phyloP scores from a whole-genome alignment of 2,797 vertebrate species.

The Hafferia zeledoni region DNA sequence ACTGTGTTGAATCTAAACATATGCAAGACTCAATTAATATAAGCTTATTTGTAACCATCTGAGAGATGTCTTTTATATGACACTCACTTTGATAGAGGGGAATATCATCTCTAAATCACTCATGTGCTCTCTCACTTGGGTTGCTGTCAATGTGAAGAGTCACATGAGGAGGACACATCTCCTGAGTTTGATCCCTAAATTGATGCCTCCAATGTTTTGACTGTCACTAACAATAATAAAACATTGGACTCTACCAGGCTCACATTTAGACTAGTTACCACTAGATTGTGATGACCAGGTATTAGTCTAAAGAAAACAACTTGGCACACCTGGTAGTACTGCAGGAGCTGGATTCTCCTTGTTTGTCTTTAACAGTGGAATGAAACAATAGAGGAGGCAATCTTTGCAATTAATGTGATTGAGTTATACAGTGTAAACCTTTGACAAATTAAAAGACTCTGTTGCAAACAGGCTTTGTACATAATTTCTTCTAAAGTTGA shows the following conservation, averaged over 20 bases:
- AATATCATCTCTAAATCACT: not conserved
- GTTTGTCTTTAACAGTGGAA: not conserved
- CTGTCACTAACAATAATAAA: not conserved
- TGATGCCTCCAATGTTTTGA: not conserved
- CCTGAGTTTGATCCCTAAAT: not conserved
- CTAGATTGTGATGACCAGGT: not conserved
- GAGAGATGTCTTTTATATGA: not conserved
- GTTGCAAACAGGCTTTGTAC: conserved; percentile 49
- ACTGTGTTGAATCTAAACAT: conserved; percentile 5
- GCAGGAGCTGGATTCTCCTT: not conserved
- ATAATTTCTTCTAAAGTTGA: conserved; percentile 62
- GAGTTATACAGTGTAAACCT: conserved; percentile 8
- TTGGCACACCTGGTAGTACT: not conserved
- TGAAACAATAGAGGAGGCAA: conserved; percentile 18
- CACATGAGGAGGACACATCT: not conserved
- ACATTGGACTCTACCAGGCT: rapidly evolving
- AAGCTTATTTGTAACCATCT: conserved; percentile 16
- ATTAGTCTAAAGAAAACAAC: not conserved
- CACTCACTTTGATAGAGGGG: not conserved
- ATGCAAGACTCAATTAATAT: conserved; percentile 8
- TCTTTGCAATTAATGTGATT: conserved; percentile 40
- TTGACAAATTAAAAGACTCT: conserved; percentile 55
- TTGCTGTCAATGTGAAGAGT: not conserved
- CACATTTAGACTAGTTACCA: not conserved
- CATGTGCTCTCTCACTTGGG: not conserved